Base-by-base conservation (phyloP, 2,113 vertebrate genomes). In the Mobula birostris region DNA sequence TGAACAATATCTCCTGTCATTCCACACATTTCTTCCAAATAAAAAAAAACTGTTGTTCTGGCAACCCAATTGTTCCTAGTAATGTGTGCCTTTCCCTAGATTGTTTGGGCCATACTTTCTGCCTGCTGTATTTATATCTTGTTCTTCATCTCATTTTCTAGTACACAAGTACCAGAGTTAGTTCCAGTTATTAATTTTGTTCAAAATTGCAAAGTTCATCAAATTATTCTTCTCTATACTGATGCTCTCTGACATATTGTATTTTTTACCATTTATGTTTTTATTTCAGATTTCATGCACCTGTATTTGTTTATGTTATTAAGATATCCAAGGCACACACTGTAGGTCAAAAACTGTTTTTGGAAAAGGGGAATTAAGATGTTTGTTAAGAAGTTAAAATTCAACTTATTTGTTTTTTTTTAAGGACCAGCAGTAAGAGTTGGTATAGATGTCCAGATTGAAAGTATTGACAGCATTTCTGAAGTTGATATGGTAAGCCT, bases 381-480 rank as follows among this genome's bases (percentile, higher is more conserved):
- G 63, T 21, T 74, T 21, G 1, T 61, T 11, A 32, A 32, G 17
- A 90, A 66, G 85, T 5, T 90, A 7, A 90, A 32, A 90, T 14
- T 36, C n/a, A 32, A 94, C 12, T 82, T 32, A 21, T 36, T 70
- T 94, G 36, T 82, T 32, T 58, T 80, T 95, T 95, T 94, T 95
- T 8, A 95, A 99, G 98, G 97, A 24, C 96, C 97, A 0, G 97
- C 98, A 82, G 97, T 98, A 95, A 98, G 98, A 0, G 98, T 99
- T 82, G 98, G 97, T 95, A 98, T 98, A 95, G 98, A 99, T 61
- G 98, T 99, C 68, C 98, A 98, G 95, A 96, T 98, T 96, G 98
- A 99, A 96, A 99, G 98, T 95, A 97, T 98, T 95, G 98, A 99
- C 96, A 98, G 98, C 96, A 98, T 99, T 97, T 99, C 98, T 61